A percentile compares a stretch with the other conserved stretches of the same genome.
phyloP scores from a whole-genome alignment of 2,797 vertebrate species.

The Eulemur albifrons region DNA sequence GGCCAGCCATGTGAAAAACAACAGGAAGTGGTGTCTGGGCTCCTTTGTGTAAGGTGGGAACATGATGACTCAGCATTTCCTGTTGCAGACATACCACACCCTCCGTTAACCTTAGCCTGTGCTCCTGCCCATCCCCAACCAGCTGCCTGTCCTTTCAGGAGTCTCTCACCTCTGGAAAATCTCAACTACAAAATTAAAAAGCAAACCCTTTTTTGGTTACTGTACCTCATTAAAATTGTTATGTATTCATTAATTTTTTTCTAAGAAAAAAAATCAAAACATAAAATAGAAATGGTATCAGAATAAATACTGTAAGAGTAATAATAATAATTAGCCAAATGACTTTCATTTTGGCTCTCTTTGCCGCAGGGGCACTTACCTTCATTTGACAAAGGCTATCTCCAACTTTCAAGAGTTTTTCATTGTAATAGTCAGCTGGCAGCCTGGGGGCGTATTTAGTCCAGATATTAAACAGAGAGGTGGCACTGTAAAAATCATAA shows the following conservation, averaged over 20 bases:
- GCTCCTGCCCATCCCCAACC: not conserved
- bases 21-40: conserved; percentile 74
- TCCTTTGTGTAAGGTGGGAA: conserved; percentile 72
- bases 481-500: conserved; percentile 85
- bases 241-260: not conserved
- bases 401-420: conserved; percentile 90
- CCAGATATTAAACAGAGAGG: conserved; percentile 91
- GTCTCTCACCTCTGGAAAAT: not conserved
- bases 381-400: conserved; percentile 91
- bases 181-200: conserved; percentile 33
- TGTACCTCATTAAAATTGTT: not conserved
- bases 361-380: conserved; percentile 83
- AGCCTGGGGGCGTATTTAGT: conserved; percentile 91
- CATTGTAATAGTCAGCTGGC: conserved; percentile 89
- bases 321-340: not conserved
- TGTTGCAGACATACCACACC: conserved; percentile 54
- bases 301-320: not conserved
- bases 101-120: not conserved
- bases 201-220: not conserved
- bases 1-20: conserved; percentile 66
- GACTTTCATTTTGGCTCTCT: not conserved
- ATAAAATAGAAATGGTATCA: not conserved
- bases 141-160: not conserved
- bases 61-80: conserved; percentile 76
- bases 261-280: conserved; percentile 22